Evolutionary conservation across 2,888 invertebrate genomes (phyloP), one percentile per base, ranked within the genome.

Genomic region (Galeruca laticollis): DNA sequence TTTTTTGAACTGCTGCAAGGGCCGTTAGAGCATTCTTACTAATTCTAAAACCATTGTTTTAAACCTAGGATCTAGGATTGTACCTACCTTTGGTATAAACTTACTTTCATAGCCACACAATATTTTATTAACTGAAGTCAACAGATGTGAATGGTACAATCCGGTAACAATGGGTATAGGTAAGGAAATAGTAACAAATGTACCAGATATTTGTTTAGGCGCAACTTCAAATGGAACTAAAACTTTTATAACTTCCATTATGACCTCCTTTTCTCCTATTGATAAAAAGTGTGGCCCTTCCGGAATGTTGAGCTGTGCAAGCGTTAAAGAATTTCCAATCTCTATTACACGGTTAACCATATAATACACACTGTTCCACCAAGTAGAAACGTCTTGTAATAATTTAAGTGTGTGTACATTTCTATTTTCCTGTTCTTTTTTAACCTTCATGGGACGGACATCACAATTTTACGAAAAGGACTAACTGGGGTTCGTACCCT

Each of bases 51-150:
- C 21, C 59, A 13, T 47, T 47, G 18, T 65, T 49, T 47, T 59
- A 59, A n/a, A 65, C n/a, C n/a, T n/a, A n/a, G n/a, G n/a, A 65
- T 9, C 49, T 49, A n/a, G 59, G 59, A 49, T 65, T n/a, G 49
- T 59, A 49, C 15, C 20, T 11, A 65, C 15, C 40, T 26, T 47
- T 35, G 59, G 65, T 33, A 65, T 49, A 21, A 31, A 33, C 49
- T 26, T 49, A 20, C 35, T 65, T 35, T 49, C 59, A 49, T 65
- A 65, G 10, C 15, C 15, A 13, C 33, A n/a, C 18, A 66, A 49
- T 21, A 49, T 49, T 8, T 43, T 20, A 66, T 59, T 40, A n/a
- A 21, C 21, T 18, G 49, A 47, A 9, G 18, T 21, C 20, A 59
- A 47, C n/a, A 66, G 35, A 6, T 35, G 21, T 6, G 8, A 15